Evolutionary conservation across 2,888 invertebrate species (phyloP), one percentile per base, ranked within the genome.

Genomic region (Dendrolimus houi): DNA sequence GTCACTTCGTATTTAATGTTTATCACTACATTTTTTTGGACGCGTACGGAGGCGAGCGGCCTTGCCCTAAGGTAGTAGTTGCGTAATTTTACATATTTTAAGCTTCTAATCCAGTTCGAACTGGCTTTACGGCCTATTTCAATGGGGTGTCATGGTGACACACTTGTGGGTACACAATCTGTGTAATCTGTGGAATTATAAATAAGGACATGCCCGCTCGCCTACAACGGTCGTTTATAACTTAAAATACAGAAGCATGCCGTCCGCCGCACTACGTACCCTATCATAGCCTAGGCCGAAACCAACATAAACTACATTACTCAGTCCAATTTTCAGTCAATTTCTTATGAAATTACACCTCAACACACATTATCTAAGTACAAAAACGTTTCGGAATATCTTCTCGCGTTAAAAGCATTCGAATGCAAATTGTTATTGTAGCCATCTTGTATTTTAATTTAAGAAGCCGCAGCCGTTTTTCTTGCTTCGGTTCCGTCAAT

Each of bases 291-390:
- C 84, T 85, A 87, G 82, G 81, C 85, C 81, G 79, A 86, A 83
- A 81, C 87, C 85, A 80, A 80, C 85, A 78, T 71, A 77, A 83
- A 83, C 83, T 87, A 87, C 83, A 85, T 82, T 88, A 89, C 84
- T 90, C 90, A 90, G 89, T 90, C 89, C 89, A 86, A 86, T 81
- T 85, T 81, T 90, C 89, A 90, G 90, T 90, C 90, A 85, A 83
- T 86, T 85, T 84, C 87, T 84, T 86, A 87, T 72, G 85, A 87
- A 87, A 88, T 85, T 86, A 85, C 81, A 81, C 79, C 79, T 73
- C 74, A 70, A 75, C 67, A 75, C 79, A 80, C 77, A 73, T 72
- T 72, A 75, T 78, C 85, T 88, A 87, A 88, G 86, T 87, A 89
- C 87, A 83, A 80, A 78, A 79, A 68, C 79, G 77, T 76, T 77